A percentile compares a stretch with the other conserved stretches of the same genome.
Conservation (phyloP, 2,113 vertebrate species). For the Spilogale gracilis region DNA sequence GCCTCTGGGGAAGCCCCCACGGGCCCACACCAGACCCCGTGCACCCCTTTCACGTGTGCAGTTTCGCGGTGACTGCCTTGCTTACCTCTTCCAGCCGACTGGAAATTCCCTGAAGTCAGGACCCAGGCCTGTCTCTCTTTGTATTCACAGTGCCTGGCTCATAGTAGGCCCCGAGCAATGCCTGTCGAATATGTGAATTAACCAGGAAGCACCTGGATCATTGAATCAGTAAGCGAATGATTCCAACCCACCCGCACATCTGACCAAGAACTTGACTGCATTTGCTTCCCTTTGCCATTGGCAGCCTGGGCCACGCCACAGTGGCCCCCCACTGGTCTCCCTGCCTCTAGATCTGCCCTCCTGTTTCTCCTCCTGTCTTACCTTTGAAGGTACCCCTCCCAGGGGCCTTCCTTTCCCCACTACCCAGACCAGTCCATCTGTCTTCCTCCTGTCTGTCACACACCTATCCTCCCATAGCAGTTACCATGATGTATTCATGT, state of each 20-base stretch:
- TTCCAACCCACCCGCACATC: accelerated
- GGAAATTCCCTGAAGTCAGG: not conserved
- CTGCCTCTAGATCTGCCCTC: not conserved
- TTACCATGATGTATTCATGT: accelerated
- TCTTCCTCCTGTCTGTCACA: not conserved
- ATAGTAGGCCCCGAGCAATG: accelerated
- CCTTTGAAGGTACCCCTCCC: not conserved
- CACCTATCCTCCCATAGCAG: accelerated
- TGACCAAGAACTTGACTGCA: not conserved
- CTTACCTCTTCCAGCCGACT: not conserved
- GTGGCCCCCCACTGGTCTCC: accelerated
- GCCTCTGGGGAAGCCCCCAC: not conserved
- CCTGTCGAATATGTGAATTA: not conserved
- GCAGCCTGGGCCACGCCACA: not conserved
- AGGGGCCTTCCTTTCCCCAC: not conserved
- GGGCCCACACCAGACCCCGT: not conserved
- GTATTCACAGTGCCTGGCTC: not conserved
- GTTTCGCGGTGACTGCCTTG: not conserved
- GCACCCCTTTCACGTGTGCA: accelerated
- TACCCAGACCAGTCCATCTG: not conserved
- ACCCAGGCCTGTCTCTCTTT: not conserved
- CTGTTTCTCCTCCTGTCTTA: not conserved
- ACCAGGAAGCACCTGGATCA: too few relatives aligned
- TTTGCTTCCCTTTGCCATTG: not conserved
- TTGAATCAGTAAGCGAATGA: not conserved